These are phyloP conservation scores for Notolabrus celidotus DNA, from an alignment of 2,797 vertebrate species.

Conservation along the genomic window DNA sequence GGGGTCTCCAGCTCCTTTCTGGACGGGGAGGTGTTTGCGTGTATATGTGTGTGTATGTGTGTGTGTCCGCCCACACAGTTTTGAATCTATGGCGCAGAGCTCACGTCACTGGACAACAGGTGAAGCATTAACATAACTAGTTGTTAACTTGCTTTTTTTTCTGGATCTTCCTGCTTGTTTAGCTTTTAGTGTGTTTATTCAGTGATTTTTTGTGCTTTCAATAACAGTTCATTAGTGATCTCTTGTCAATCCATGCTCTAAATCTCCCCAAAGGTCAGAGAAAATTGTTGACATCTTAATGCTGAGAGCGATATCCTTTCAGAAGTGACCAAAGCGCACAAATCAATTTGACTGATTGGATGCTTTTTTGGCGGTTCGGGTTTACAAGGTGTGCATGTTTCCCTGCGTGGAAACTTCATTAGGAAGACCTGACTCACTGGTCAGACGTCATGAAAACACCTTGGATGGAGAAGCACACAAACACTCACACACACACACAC, in stretches of 20 bases:
- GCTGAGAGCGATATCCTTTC: background rate
- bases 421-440: slow-evolving; percentile 62
- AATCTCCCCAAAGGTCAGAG: slow-evolving; percentile 52
- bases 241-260: background rate
- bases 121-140: slow-evolving; percentile 33
- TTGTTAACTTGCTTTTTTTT: slow-evolving; percentile 14
- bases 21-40: slow-evolving; percentile 40
- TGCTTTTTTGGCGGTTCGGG: slow-evolving; percentile 33
- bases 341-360: slow-evolving; percentile 54
- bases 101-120: slow-evolving; percentile 52
- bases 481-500: too few species aligned
- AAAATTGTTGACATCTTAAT: slow-evolving; percentile 10
- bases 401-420: slow-evolving; percentile 68
- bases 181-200: background rate
- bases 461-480: slow-evolving; percentile 11
- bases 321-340: slow-evolving; percentile 28
- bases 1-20: slow-evolving; percentile 60
- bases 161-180: background rate
- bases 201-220: background rate
- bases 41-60: slow-evolving; percentile 20
- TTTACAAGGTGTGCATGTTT: slow-evolving; percentile 46
- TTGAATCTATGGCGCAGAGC: slow-evolving; percentile 49
- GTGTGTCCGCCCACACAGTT: slow-evolving; percentile 52
- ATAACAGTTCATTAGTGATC: background rate
- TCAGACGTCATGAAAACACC: slow-evolving; percentile 38